Evolutionary conservation across 2,888 invertebrate species (phyloP).

Genomic region (Chorisops tibialis): DNA sequence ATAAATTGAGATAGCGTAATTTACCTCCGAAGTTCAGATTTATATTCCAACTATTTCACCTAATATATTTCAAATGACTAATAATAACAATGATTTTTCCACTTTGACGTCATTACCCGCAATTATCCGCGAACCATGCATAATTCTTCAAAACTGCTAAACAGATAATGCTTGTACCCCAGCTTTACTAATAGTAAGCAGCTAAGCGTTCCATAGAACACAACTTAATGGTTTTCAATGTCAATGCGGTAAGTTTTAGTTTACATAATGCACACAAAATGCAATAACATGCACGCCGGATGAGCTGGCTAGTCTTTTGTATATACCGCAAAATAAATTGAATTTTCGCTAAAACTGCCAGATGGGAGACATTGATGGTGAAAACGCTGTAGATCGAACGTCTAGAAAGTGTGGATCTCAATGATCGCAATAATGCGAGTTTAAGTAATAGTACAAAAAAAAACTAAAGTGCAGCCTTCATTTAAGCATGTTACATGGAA

Average conservation of each 20-base stretch:
- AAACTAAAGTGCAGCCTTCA: background rate
- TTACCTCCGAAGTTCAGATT: no score
- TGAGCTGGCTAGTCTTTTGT: conserved; percentile 2
- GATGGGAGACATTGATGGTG: no score
- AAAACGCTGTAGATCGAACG: background rate
- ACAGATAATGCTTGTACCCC: no score
- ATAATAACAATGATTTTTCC: no score
- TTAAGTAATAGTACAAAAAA: background rate
- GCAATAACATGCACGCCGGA: background rate
- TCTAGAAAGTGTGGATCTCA: conserved; percentile 7
- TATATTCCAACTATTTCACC: no score
- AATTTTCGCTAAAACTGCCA: background rate
- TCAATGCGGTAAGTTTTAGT: conserved; percentile 12
- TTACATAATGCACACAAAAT: background rate
- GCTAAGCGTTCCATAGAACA: no score
- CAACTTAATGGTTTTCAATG: background rate
- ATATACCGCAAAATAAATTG: background rate
- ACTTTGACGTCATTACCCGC: no score
- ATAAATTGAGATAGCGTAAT: no score
- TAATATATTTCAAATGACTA: no score
- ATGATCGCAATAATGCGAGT: background rate
- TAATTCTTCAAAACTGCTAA: no score
- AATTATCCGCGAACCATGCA: no score
- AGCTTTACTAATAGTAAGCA: no score
- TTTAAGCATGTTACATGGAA: background rate